Evolutionary conservation across 2,113 vertebrate genomes (phyloP).

Genomic region (Motacilla alba): DNA sequence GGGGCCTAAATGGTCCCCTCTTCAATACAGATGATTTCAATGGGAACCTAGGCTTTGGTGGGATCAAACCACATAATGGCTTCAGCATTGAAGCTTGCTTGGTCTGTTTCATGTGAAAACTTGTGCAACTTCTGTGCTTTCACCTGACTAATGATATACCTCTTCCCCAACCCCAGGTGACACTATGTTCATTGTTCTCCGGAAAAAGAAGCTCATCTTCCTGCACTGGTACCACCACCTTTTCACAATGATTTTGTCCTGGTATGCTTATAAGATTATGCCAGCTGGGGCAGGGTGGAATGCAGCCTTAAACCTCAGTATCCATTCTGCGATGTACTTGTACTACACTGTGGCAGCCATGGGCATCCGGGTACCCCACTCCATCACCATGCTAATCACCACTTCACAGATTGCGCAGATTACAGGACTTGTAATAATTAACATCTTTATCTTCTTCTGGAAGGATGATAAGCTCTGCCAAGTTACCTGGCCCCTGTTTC

Average conservation of each 20-base stretch:
- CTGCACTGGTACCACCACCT: neutral
- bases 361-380: neutral
- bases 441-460: rapidly evolving
- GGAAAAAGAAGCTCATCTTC: neutral
- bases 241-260: rapidly evolving
- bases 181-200: neutral
- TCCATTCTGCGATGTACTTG: neutral
- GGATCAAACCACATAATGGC: neutral
- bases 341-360: neutral
- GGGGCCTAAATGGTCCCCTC: neutral
- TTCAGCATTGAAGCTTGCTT: neutral
- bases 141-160: neutral
- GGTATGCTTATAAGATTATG: rapidly evolving
- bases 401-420: neutral
- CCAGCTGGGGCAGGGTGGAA: rapidly evolving
- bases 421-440: rapidly evolving
- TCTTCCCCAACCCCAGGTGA: neutral
- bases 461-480: neutral
- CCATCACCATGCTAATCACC: neutral
- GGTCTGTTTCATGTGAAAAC: neutral
- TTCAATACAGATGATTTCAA: neutral
- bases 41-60: neutral
- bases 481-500: rapidly evolving
- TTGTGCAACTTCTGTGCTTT: neutral
- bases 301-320: neutral